A percentile compares a stretch with the other conserved stretches of the same genome.
phyloP scores from a whole-genome alignment of 2,797 vertebrate genomes.

The Philypnodon macrostomus region DNA sequence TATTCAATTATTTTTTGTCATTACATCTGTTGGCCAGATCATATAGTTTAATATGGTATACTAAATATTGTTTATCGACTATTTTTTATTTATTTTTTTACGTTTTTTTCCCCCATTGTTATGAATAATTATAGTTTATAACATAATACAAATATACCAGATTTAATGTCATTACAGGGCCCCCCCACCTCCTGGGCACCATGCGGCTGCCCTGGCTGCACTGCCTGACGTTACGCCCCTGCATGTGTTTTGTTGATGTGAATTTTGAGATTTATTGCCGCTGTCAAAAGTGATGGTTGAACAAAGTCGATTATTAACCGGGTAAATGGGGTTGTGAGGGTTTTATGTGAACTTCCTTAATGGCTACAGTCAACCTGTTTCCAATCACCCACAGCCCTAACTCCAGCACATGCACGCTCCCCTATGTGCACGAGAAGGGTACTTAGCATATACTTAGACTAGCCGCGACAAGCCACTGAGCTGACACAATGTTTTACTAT shows the following conservation, averaged over 20 bases:
- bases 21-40: too few species aligned
- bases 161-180: too few species aligned
- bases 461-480: constrained; percentile 44
- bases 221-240: too few species aligned
- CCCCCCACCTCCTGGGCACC: too few species aligned
- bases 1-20: too few species aligned
- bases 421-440: constrained; percentile 34
- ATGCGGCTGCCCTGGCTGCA: too few species aligned
- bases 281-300: constrained; percentile 99
- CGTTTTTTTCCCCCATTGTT: too few species aligned
- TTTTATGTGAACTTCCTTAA: constrained; percentile 98
- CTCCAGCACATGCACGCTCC: constrained; percentile 32
- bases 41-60: too few species aligned
- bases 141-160: too few species aligned
- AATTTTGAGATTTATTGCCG: constrained; percentile 97
- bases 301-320: constrained; percentile 99
- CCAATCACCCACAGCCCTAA: constrained; percentile 63
- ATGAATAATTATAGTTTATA: too few species aligned
- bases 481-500: constrained; percentile 44
- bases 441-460: constrained; percentile 67
- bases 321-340: constrained; percentile 95
- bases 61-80: too few species aligned
- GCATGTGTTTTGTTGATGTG: constrained; percentile 99
- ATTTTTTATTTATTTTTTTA: too few species aligned
- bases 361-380: constrained; percentile 93